Percentiles rank a stretch among this genome's conserved stretches.
Evolutionary conservation across 2,113 vertebrate genomes (phyloP).

Genomic region (Callionymus lyra): DNA sequence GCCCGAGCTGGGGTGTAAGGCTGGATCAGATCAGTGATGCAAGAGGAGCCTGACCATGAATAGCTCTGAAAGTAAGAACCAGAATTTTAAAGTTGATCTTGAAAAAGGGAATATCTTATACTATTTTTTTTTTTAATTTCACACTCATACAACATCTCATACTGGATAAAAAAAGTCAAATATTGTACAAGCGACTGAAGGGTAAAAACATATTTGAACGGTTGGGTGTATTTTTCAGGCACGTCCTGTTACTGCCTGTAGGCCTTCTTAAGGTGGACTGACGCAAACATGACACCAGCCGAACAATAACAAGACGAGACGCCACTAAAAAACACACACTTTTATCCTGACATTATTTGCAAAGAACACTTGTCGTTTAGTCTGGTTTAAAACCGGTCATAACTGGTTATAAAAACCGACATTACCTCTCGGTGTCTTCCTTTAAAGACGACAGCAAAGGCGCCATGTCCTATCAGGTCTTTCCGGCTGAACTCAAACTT

Average conservation of each 20-base stretch:
- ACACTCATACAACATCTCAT: too few species aligned
- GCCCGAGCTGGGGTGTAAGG: too few species aligned
- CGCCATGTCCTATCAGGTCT: conserved; percentile 92
- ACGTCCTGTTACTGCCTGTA: conserved; percentile 13
- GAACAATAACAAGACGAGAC: neutral
- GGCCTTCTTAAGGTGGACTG: conserved; percentile 60
- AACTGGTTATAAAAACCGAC: neutral
- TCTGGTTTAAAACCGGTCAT: neutral
- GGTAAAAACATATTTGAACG: too few species aligned
- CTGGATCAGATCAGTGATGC: too few species aligned
- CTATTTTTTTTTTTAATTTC: too few species aligned
- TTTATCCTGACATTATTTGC: neutral
- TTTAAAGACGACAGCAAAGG: conserved; percentile 95
- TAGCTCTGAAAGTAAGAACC: too few species aligned
- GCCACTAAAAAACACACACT: neutral
- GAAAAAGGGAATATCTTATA: too few species aligned
- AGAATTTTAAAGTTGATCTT: too few species aligned
- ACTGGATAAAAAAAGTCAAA: too few species aligned
- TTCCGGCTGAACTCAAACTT: conserved; percentile 96
- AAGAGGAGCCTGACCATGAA: too few species aligned
- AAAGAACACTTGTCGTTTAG: neutral
- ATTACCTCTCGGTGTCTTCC: conserved; percentile 87
- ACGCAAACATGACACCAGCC: conserved; percentile 41
- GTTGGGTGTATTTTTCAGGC: neutral
- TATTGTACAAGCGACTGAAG: too few species aligned